These are phyloP conservation scores for Apogon talboti DNA, from an alignment of 2,797 vertebrate species.

Conservation along the genomic window DNA sequence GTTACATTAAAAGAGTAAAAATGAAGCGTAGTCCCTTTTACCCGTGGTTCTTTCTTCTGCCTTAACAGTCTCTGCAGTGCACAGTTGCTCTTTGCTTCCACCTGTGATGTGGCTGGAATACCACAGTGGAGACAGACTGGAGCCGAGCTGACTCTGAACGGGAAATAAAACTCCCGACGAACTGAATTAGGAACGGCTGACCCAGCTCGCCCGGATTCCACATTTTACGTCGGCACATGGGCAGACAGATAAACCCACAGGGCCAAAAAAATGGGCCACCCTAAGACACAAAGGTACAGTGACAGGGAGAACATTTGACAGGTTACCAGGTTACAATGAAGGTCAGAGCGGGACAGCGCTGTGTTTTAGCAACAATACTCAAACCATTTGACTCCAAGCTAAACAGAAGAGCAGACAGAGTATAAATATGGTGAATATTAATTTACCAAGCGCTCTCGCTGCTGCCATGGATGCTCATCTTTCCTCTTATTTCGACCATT, in stretches of 20 bases:
- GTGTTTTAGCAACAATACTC: conserved; percentile 1
- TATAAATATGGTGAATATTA: background rate
- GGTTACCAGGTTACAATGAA: conserved; percentile 22
- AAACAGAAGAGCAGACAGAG: background rate
- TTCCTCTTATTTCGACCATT: background rate
- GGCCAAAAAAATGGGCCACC: conserved; percentile 37
- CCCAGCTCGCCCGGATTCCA: conserved; percentile 32
- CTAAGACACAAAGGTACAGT: background rate
- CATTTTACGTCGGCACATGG: conserved; percentile 19
- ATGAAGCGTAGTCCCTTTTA: conserved; percentile 35
- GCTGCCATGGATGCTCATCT: background rate
- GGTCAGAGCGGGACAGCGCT: background rate
- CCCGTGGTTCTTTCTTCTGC: conserved; percentile 7
- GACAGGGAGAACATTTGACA: conserved; percentile 22
- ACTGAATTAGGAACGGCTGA: conserved; percentile 37
- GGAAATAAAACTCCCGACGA: conserved; percentile 57
- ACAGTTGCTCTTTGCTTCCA: conserved; percentile 64
- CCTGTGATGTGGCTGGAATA: conserved; percentile 71
- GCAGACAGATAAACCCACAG: conserved; percentile 18
- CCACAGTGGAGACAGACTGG: conserved; percentile 64
- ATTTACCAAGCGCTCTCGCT: background rate
- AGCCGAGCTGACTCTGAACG: conserved; percentile 42
- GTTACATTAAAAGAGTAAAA: conserved; percentile 32
- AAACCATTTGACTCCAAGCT: conserved; percentile 1
- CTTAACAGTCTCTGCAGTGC: conserved; percentile 49